phyloP scores from a whole-genome alignment of 2,797 vertebrate species.

The Lates japonicus region DNA sequence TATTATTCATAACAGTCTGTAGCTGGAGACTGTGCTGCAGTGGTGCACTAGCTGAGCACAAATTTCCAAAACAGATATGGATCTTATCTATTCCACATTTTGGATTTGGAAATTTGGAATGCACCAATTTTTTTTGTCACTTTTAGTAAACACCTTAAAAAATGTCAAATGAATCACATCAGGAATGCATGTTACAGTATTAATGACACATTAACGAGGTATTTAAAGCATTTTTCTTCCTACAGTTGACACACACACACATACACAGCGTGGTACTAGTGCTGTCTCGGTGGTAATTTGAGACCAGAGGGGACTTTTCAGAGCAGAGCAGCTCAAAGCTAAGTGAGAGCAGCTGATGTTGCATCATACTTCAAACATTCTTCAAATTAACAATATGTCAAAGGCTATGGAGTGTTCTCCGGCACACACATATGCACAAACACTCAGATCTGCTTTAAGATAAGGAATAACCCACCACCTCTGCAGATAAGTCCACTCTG shows the following conservation, averaged over 20 bases:
- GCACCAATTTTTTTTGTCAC: conserved; percentile 9
- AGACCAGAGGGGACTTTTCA: conserved; percentile 90
- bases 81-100: conserved; percentile 73
- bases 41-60: conserved; percentile 37
- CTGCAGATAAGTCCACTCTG: conserved; percentile 39
- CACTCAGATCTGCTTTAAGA: conserved; percentile 70
- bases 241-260: conserved; percentile 32
- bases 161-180: conserved; percentile 31
- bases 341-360: conserved; percentile 93
- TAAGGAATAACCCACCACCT: conserved; percentile 77
- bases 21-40: conserved; percentile 63
- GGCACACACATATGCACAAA: conserved; percentile 30
- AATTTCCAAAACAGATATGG: conserved; percentile 78
- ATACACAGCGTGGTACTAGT: conserved; percentile 53
- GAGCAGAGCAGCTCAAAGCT: conserved; percentile 91
- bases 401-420: conserved; percentile 80
- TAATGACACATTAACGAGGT: conserved; percentile 53
- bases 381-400: conserved; percentile 93
- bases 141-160: conserved; percentile 42
- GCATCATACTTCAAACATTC: conserved; percentile 94
- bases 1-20: conserved; percentile 76
- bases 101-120: conserved; percentile 44
- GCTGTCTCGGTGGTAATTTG: conserved; percentile 86
- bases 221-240: conserved; percentile 48
- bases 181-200: conserved; percentile 37